A percentile compares a stretch with the other conserved stretches of the same genome.
Evolutionary conservation across 2,113 vertebrate genomes (phyloP).

Genomic region (Cranoglanis bouderius): DNA sequence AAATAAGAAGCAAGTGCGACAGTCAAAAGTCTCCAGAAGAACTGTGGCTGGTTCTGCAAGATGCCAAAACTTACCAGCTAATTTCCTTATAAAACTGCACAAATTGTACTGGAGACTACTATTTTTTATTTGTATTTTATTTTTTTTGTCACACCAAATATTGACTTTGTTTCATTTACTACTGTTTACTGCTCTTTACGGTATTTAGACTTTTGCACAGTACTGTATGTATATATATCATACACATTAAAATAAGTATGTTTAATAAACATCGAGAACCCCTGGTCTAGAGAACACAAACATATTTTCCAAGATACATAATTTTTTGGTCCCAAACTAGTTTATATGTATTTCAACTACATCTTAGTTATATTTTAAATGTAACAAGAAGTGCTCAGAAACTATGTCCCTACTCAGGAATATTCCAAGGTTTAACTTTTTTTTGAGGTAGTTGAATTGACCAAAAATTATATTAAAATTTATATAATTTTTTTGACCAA

Average conservation of each 20-base stretch:
- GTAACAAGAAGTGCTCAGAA: neutral
- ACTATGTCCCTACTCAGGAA: slow-evolving; percentile 39
- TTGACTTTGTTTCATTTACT: too few species aligned
- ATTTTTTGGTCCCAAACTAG: neutral
- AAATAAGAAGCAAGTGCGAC: too few species aligned
- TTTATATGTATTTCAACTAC: neutral
- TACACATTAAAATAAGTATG: neutral
- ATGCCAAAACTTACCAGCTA: too few species aligned
- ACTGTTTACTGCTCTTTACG: too few species aligned
- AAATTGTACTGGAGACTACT: too few species aligned
- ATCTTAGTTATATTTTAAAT: neutral
- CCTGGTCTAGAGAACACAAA: neutral
- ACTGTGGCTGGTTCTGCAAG: too few species aligned
- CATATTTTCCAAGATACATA: neutral
- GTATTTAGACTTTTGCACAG: too few species aligned
- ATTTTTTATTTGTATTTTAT: too few species aligned
- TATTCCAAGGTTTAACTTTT: slow-evolving; percentile 2
- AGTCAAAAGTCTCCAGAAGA: too few species aligned
- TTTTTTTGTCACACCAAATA: too few species aligned
- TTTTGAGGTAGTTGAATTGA: slow-evolving; percentile 16
- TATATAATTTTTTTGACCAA: slow-evolving; percentile 1
- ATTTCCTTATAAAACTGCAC: too few species aligned
- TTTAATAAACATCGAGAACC: neutral
- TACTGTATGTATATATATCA: neutral
- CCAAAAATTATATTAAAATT: slow-evolving; percentile 24